phyloP scores from a whole-genome alignment of 2,797 vertebrate species.

The Euphonia xanthogaster region DNA sequence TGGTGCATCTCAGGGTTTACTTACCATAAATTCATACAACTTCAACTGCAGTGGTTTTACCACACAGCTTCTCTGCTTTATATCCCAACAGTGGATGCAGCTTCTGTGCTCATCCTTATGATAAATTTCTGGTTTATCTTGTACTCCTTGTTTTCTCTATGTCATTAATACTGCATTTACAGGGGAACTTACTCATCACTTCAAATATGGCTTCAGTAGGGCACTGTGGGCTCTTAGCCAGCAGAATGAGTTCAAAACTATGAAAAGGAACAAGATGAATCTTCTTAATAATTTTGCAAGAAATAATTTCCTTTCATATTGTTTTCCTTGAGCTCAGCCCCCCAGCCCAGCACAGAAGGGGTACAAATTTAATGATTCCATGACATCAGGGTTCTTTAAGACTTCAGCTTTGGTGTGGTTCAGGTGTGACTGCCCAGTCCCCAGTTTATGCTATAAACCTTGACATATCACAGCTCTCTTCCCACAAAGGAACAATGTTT shows the following conservation, averaged over 20 bases:
- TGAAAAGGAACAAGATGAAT: neutral
- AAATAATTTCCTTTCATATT: neutral
- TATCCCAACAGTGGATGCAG: neutral
- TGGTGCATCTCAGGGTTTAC: neutral
- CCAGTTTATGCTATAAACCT: neutral
- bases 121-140: neutral
- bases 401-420: neutral
- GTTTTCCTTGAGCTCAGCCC: neutral
- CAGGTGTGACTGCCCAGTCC: neutral
- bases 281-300: neutral
- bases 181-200: neutral
- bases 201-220: neutral
- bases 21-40: neutral
- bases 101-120: neutral
- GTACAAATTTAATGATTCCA: neutral
- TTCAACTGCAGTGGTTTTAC: neutral
- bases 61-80: neutral
- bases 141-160: neutral
- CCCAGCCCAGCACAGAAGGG: neutral
- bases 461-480: neutral
- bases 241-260: neutral
- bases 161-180: neutral
- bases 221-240: neutral
- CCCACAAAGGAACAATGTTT: neutral
- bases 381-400: neutral